Percentiles rank a stretch among this genome's conserved stretches.
These are phyloP conservation scores for Morone saxatilis DNA, from an alignment of 2,113 vertebrate species.

Conservation along the genomic window DNA sequence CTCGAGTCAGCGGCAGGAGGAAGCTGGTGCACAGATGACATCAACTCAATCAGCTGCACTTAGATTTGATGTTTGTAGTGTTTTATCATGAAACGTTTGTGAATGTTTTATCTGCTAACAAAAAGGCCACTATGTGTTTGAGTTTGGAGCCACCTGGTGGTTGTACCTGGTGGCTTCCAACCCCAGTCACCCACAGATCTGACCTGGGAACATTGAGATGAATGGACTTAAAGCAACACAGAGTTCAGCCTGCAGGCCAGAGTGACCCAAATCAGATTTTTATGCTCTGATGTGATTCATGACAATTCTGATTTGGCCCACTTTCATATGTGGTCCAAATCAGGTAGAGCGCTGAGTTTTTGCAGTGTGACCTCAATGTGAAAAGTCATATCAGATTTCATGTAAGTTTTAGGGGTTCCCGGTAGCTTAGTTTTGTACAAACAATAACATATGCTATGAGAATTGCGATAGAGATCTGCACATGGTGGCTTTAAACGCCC, in stretches of 20 bases:
- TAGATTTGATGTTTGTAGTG: neutral
- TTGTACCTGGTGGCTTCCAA: neutral
- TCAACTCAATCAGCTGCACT: neutral
- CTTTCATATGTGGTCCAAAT: no score
- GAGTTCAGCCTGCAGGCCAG: no score
- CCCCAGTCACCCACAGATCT: neutral
- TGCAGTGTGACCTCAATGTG: no score
- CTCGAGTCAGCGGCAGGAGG: slow-evolving; percentile 78
- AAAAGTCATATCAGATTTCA: no score
- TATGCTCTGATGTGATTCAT: no score
- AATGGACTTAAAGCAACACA: neutral
- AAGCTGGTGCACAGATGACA: slow-evolving; percentile 55
- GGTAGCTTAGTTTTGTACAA: neutral
- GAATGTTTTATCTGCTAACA: neutral
- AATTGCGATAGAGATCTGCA: neutral
- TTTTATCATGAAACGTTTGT: neutral
- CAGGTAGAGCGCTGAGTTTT: no score
- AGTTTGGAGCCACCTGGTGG: neutral
- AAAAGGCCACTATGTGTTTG: neutral
- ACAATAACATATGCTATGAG: no score
- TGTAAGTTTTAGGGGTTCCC: no score
- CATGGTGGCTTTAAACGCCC: neutral
- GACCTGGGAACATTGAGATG: neutral
- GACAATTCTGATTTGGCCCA: no score
- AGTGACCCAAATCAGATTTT: no score